Base-by-base conservation (phyloP, 2,113 vertebrate genomes). In the Macaca mulatta region DNA sequence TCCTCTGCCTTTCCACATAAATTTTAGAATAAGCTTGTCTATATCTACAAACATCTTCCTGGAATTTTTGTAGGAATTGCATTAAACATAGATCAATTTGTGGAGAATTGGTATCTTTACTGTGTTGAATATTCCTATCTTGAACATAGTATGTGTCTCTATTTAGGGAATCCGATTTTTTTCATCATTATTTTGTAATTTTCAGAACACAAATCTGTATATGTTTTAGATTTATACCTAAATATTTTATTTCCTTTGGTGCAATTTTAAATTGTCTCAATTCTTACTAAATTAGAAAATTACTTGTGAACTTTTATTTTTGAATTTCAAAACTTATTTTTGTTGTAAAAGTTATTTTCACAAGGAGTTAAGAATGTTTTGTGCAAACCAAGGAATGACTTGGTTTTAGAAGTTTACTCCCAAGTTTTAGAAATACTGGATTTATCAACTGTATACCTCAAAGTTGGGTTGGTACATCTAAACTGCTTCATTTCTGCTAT, bases 321-420 rank as follows among this genome's bases (percentile, higher is more conserved):
- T 22, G 45, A 67, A 74, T 86, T 74, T 92, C 25, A 77, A 90
- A 87, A 13, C 61, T 59, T 72, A 61, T 59, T 92, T 83, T 86
- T 92, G 20, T 89, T 89, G 27, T 80, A 87, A 70, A 52, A 74
- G 43, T 86, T 90, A 30, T 64, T 90, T 96, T 80, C 38, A 50
- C 14, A 85, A 74, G 82, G 22, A 3, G 11, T 84, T 79, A 38
- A 79, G 40, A 87, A 81, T 90, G 8, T 45, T 92, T 95, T 86
- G 81, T 59, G 32, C 8, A 80, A 25, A 81, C 27, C 8, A 75
- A 81, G 25, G 17, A 77, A 35, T 32, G 9, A 40, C 40, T 57
- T 57, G 11, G 30, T 87, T 87, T 93, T 93, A 88, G 43, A 80
- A 64, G 30, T 87, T 80, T 69, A 45, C 13, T 86, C 27, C 27